Evolutionary conservation across 2,888 invertebrate genomes (phyloP).

Genomic region (Panzeria rudis): DNA sequence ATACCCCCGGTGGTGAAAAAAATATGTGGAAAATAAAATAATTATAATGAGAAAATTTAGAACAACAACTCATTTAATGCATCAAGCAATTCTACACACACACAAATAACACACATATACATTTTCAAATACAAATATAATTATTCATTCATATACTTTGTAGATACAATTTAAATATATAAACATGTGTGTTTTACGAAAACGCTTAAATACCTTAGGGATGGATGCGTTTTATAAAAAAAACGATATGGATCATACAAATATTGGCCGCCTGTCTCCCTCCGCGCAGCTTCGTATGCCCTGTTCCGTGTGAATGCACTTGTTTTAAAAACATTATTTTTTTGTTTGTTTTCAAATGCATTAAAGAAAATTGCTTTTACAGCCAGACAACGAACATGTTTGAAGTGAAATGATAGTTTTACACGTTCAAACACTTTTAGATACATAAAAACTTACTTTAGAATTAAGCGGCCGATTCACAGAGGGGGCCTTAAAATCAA

Average conservation of each 20-base stretch:
- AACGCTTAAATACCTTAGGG: constrained; percentile 53
- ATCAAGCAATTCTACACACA: background rate
- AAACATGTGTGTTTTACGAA: constrained; percentile 17
- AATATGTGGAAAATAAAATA: background rate
- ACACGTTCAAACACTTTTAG: constrained; percentile 21
- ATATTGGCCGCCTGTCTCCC: background rate
- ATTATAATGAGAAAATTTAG: constrained; percentile 54
- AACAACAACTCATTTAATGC: constrained; percentile 64
- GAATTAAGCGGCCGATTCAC: background rate
- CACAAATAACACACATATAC: background rate
- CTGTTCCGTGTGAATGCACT: constrained; percentile 46
- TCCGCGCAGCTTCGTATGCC: background rate
- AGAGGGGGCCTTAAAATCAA: no score
- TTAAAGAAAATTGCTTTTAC: constrained; percentile 20
- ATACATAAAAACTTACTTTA: background rate
- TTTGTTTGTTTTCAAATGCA: constrained; percentile 5
- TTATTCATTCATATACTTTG: background rate
- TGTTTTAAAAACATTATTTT: constrained; percentile 51
- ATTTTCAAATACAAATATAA: background rate
- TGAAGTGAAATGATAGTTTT: constrained; percentile 46
- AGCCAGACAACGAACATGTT: constrained; percentile 51
- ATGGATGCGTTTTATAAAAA: constrained; percentile 32
- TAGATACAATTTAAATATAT: background rate
- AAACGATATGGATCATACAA: constrained; percentile 3
- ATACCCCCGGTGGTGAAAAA: constrained; percentile 6